These are phyloP conservation scores for Atta texana DNA, from an alignment of 1,140 invertebrate species.

Conservation along the genomic window DNA sequence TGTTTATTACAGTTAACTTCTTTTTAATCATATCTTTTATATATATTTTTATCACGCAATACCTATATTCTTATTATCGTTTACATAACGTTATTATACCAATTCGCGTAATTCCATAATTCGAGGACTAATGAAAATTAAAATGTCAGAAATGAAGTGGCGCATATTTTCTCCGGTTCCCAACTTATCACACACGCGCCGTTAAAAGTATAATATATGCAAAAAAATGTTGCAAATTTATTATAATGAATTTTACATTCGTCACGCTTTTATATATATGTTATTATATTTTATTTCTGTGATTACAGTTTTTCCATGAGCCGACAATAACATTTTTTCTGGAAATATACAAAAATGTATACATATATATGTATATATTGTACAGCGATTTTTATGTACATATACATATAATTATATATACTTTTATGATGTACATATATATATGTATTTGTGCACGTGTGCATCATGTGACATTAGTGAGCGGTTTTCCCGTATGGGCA, in stretches of 20 bases:
- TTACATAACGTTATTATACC: slow-evolving; percentile 15
- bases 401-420: not conserved
- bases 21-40: slow-evolving; percentile 17
- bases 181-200: slow-evolving; percentile 18
- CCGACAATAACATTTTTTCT: slow-evolving; percentile 24
- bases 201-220: slow-evolving; percentile 29
- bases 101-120: slow-evolving; percentile 13
- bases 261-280: slow-evolving; percentile 24
- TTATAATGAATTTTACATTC: slow-evolving; percentile 33
- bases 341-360: slow-evolving; percentile 3
- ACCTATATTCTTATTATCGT: slow-evolving; percentile 15
- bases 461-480: slow-evolving; percentile 23
- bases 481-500: slow-evolving; percentile 43
- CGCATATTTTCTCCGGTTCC: slow-evolving; percentile 18
- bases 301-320: slow-evolving; percentile 26
- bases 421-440: slow-evolving; percentile 10
- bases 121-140: slow-evolving; percentile 21
- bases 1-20: not conserved
- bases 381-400: not conserved
- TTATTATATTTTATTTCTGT: slow-evolving; percentile 24
- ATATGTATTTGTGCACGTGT: not conserved
- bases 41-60: slow-evolving; percentile 5
- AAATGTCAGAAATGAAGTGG: slow-evolving; percentile 41
- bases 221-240: slow-evolving; percentile 42
- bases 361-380: not conserved